Evolutionary conservation across 2,113 vertebrate species (phyloP), one percentile per base, ranked within the genome.

Genomic region (Miniopterus natalensis): DNA sequence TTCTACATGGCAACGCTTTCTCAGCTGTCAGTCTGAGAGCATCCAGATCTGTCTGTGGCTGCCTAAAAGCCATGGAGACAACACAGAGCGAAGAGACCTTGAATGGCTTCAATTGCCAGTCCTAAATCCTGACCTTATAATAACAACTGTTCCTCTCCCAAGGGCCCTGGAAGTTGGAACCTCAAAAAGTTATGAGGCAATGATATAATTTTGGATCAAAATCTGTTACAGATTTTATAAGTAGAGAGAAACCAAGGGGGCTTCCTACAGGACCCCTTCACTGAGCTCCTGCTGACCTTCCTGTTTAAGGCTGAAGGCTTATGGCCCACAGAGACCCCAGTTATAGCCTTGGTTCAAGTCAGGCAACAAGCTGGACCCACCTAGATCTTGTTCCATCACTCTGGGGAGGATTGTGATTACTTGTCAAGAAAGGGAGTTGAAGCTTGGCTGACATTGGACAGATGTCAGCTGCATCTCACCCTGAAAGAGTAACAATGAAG

Each of bases 171-270:
- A 84, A 93, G 5, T 95, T 81, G 51, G 86, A 95, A 63, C 21
- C n/a, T 92, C 5, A 55, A 25, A 88, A 91, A 84, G 27, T 87
- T 86, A 63, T 18, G 36, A 97, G 57, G 79, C 86, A 96, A 89
- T 87, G 74, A 96, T 91, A 87, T 55, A 31, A 91, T 92, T 87
- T 80, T 96, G 75, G 59, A 92, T 71, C 71, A 70, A 21, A 42
- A 93, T 70, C 87, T 95, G 85, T 84, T 94, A 80, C n/a, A 87
- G 75, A 93, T 90, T 86, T 85, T 75, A 49, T 79, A 86, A 87
- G 29, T 71, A 78, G 45, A 29, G 12, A 57, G n/a, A 96, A 40
- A 49, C 42, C 49, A 47, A 42, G 8, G 42, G 86, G 17, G 10
- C 47, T 68, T 79, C 61, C 59, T 27, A 40, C 1, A 47, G 31